phyloP scores from a whole-genome alignment of 2,888 invertebrate genomes.

The Agrotis exclamationis region DNA sequence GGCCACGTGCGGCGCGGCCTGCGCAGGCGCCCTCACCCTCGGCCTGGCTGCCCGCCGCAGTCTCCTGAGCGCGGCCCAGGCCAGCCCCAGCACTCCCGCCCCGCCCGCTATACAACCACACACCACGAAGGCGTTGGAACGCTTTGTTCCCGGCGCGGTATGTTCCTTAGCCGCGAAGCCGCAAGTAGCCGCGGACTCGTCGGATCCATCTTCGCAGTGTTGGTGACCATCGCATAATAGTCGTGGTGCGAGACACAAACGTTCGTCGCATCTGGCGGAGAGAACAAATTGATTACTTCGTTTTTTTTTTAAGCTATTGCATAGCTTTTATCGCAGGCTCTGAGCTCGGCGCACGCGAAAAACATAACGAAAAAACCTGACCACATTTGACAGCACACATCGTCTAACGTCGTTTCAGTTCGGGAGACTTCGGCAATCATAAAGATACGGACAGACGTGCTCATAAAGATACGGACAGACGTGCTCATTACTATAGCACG shows the following conservation, averaged over 20 bases:
- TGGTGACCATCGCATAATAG: conserved; percentile 94
- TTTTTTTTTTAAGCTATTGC: too few relatives aligned
- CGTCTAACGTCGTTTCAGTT: too few relatives aligned
- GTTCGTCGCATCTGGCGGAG: conserved; percentile 90
- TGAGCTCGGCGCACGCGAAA: too few relatives aligned
- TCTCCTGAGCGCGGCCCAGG: conserved; percentile 68
- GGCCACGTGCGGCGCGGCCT: conserved; percentile 71
- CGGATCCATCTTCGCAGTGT: conserved; percentile 95
- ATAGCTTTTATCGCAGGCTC: too few relatives aligned
- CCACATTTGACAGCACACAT: too few relatives aligned
- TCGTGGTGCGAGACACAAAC: conserved; percentile 93
- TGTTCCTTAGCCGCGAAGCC: conserved; percentile 68
- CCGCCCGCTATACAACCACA: conserved; percentile 76
- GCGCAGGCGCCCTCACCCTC: conserved; percentile 52
- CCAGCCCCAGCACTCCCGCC: conserved; percentile 72
- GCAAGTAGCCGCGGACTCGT: conserved; percentile 94
- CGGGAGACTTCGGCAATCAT: too few relatives aligned
- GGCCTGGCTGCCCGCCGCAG: conserved; percentile 38
- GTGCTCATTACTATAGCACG: too few relatives aligned
- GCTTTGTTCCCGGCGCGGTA: conserved; percentile 50
- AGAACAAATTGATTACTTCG: background rate
- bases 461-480: too few relatives aligned
- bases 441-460: too few relatives aligned
- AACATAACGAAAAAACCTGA: too few relatives aligned
- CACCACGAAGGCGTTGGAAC: conserved; percentile 74